Base-by-base conservation (phyloP, 2,113 vertebrate species). In the Lasiurus cinereus region DNA sequence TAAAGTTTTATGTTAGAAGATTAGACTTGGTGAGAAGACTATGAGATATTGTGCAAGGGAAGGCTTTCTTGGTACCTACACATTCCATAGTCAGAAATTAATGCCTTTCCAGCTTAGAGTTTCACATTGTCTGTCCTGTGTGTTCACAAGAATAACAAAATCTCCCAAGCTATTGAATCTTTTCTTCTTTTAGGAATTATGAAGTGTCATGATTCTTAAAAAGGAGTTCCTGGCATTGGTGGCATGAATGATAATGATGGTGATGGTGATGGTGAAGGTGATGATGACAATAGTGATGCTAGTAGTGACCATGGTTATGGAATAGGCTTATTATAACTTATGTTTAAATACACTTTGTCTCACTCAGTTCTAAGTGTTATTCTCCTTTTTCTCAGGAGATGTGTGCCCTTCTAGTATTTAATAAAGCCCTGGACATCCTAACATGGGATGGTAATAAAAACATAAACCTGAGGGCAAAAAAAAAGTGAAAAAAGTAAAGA, bases 241-340 rank as follows among this genome's bases (percentile, higher is more conserved):
- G 52, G 36, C 46, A 29, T n/a, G 36, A 27, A 31, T 22, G n/a
- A 43, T 24, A n/a, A 70, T 36, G 31, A 56, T 15, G 13, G 29
- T n/a, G 31, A 67, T 31, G 62, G 29, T 31, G 62, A 66, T 21
- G 18, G 24, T 18, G 46, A 27, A 13, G 39, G 36, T 50, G 33
- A 29, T 14, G 62, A 31, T 66, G 39, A 21, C 12, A 13, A 9
- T 6, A 16, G 19, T 48, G 33, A 59, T 73, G 15, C 1, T 66
- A 52, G 1, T 3, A 6, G 6, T 11, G 24, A 12, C 2, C 0
- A 0, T 33, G 18, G 31, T 64, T 36, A 39, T 13, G 48, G 2
- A 0, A 66, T 22, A 89, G 27, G 5, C n/a, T 73, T 48, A 83
- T 50, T 64, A 31, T 21, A 70, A 29, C 7, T 36, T 83, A 12